Percentiles rank a stretch among this genome's conserved stretches.
Evolutionary conservation across 2,888 invertebrate species (phyloP).

Genomic region (Thereva nobilitata): DNA sequence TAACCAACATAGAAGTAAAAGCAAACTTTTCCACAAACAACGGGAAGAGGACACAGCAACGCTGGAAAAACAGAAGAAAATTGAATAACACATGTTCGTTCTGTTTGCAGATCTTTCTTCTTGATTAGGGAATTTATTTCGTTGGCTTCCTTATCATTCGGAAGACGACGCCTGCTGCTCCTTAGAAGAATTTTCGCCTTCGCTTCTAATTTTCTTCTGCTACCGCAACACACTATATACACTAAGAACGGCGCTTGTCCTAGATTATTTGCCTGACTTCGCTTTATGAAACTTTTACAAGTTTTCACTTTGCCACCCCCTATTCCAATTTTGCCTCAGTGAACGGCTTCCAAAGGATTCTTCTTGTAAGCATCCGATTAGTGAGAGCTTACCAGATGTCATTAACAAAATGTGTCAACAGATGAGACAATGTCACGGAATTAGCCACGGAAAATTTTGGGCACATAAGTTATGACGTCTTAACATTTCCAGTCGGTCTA

Average conservation of each 20-base stretch:
- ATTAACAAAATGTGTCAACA: slow-evolving; percentile 15
- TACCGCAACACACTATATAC: not conserved
- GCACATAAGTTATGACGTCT: slow-evolving; percentile 19
- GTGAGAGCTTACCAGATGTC: slow-evolving; percentile 19
- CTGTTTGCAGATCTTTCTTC: slow-evolving; percentile 29
- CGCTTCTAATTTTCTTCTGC: slow-evolving; percentile 9
- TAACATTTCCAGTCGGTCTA: slow-evolving; percentile 13
- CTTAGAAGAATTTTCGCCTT: slow-evolving; percentile 1
- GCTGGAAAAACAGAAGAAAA: slow-evolving; percentile 19
- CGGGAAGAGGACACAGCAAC: slow-evolving; percentile 13
- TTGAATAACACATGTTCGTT: slow-evolving; percentile 26
- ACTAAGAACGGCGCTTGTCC: not conserved
- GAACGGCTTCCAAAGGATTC: not conserved
- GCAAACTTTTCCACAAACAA: slow-evolving; percentile 14
- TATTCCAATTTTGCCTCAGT: not conserved
- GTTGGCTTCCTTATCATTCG: slow-evolving; percentile 28
- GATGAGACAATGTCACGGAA: slow-evolving; percentile 16
- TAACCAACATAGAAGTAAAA: slow-evolving; percentile 8
- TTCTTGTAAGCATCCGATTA: slow-evolving; percentile 23
- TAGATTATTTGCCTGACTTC: slow-evolving; percentile 16
- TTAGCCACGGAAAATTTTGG: slow-evolving; percentile 4
- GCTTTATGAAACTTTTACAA: slow-evolving; percentile 31
- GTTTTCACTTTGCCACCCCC: slow-evolving; percentile 16
- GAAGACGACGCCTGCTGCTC: slow-evolving; percentile 22
- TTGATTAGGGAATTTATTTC: slow-evolving; percentile 31